Percentiles rank a stretch among this genome's conserved stretches.
These are phyloP conservation scores for Charanyca ferruginea DNA, from an alignment of 2,888 invertebrate genomes.

Conservation along the genomic window DNA sequence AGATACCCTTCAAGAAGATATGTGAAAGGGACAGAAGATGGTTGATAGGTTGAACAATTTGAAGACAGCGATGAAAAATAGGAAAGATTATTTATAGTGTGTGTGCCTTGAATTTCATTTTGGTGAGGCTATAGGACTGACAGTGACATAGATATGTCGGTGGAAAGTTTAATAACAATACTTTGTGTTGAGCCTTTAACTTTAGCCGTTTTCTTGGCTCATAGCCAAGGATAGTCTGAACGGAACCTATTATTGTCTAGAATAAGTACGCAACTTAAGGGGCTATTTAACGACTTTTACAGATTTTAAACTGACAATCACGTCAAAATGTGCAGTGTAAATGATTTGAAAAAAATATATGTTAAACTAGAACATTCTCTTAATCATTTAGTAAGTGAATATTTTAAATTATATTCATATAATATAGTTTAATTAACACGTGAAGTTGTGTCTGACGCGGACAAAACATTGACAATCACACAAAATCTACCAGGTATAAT, in stretches of 20 bases:
- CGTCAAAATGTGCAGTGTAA: no score
- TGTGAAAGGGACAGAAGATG: constrained; percentile 25
- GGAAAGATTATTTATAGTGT: constrained; percentile 20
- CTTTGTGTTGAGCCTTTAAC: not conserved
- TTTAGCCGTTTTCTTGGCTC: not conserved
- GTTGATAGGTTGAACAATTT: constrained; percentile 36
- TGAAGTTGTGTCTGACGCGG: no score
- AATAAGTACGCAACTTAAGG: not conserved
- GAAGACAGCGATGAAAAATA: constrained; percentile 38
- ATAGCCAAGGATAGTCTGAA: no score
- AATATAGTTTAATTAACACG: no score
- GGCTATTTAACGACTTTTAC: no score
- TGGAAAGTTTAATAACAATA: not conserved
- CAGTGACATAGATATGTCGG: constrained; percentile 4
- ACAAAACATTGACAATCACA: no score
- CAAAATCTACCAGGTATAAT: no score
- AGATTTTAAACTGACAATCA: no score
- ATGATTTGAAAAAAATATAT: no score
- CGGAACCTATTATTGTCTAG: not conserved
- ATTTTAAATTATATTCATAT: no score
- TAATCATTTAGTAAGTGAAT: no score
- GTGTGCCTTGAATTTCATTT: constrained; percentile 24
- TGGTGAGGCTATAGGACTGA: not conserved
- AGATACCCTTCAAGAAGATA: constrained; percentile 24
- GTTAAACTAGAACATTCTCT: no score